Percentiles rank a stretch among this genome's conserved stretches.
Conservation (phyloP, 2,797 vertebrate genomes). For the Cebuella pygmaea region DNA sequence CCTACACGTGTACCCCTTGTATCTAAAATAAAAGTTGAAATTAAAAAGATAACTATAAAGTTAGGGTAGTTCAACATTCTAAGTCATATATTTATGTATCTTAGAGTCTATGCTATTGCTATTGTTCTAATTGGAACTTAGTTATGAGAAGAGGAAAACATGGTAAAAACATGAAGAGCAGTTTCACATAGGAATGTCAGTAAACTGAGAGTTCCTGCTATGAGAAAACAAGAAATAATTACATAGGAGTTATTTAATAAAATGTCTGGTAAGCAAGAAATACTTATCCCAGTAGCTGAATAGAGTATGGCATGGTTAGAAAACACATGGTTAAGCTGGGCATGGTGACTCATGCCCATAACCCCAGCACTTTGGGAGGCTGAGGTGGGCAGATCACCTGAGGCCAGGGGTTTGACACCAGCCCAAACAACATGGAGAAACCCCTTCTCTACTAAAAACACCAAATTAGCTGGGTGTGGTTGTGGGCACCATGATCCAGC, state of each 20-base stretch:
- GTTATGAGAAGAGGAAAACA: background rate
- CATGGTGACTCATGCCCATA: no score
- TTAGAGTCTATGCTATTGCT: background rate
- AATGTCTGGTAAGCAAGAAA: background rate
- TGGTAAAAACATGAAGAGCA: background rate
- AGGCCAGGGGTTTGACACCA: no score
- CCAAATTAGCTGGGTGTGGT: no score
- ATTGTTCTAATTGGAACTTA: background rate
- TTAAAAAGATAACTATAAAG: background rate
- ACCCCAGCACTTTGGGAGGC: no score
- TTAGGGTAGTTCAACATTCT: background rate
- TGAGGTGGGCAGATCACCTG: no score
- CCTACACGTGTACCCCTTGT: background rate
- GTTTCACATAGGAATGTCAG: background rate
- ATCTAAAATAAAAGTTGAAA: background rate
- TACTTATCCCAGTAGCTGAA: background rate
- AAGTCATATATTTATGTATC: background rate
- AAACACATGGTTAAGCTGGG: background rate
- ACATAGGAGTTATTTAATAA: background rate
- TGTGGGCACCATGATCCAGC: no score
- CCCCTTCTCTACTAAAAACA: no score
- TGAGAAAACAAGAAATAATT: background rate
- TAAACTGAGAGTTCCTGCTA: background rate
- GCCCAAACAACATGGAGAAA: no score
- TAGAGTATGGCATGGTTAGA: background rate